phyloP scores from a whole-genome alignment of 2,888 invertebrate genomes.

The Metalampra italica region DNA sequence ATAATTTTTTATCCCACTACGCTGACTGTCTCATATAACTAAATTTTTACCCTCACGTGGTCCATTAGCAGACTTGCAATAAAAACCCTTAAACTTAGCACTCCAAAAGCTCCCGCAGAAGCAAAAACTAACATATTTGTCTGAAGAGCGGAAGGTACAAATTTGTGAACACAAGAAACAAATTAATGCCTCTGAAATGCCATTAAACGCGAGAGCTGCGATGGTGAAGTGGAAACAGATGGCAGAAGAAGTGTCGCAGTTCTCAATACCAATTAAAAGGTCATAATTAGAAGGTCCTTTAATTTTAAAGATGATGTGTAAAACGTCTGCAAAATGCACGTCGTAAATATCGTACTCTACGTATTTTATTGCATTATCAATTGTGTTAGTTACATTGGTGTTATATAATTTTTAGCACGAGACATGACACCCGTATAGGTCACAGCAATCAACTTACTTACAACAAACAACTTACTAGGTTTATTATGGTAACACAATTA shows the following conservation, averaged over 20 bases:
- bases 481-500: too few relatives aligned
- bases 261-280: neutral
- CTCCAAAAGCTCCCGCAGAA: slow-evolving; percentile 7
- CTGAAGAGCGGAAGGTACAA: slow-evolving; percentile 62
- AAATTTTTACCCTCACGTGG: neutral
- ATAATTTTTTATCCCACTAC: neutral
- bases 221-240: slow-evolving; percentile 62
- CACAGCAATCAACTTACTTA: too few relatives aligned
- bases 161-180: slow-evolving; percentile 71
- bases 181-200: slow-evolving; percentile 48
- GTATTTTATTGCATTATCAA: too few relatives aligned
- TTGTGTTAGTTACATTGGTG: too few relatives aligned
- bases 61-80: slow-evolving; percentile 1
- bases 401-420: too few relatives aligned
- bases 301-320: too few relatives aligned
- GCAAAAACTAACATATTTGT: slow-evolving; percentile 23
- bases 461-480: too few relatives aligned
- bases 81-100: slow-evolving; percentile 11
- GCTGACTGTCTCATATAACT: neutral
- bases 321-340: too few relatives aligned
- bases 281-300: too few relatives aligned
- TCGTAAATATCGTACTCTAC: too few relatives aligned
- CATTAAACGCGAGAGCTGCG: slow-evolving; percentile 21
- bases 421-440: too few relatives aligned
- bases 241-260: slow-evolving; percentile 18